These are phyloP conservation scores for Ceratothoa steindachneri DNA, from an alignment of 2,888 invertebrate species.

Conservation along the genomic window DNA sequence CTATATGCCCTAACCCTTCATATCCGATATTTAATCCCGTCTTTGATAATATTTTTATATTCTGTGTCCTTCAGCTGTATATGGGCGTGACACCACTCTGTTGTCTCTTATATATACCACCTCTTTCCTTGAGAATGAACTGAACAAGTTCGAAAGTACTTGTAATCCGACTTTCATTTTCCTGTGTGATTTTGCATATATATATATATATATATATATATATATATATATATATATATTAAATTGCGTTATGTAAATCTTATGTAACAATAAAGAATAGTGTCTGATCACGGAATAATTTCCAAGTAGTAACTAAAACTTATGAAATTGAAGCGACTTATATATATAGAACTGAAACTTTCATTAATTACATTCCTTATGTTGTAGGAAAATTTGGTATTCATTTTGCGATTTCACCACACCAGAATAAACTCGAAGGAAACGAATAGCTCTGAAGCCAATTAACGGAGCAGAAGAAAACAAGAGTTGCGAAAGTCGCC, in stretches of 20 bases:
- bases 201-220: conserved; percentile 20
- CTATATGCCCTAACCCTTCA: too few relatives aligned
- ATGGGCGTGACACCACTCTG: too few relatives aligned
- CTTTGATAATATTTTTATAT: too few relatives aligned
- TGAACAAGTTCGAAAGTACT: too few relatives aligned
- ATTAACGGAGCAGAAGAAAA: not conserved
- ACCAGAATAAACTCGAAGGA: conserved; percentile 1
- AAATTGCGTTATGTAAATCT: not conserved
- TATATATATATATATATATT: conserved; percentile 15
- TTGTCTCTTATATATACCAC: too few relatives aligned
- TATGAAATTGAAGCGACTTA: not conserved
- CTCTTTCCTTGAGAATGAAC: too few relatives aligned
- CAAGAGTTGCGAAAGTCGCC: not conserved
- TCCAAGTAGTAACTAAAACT: not conserved
- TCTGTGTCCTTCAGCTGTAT: too few relatives aligned
- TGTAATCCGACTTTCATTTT: too few relatives aligned
- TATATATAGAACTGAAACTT: conserved; percentile 3
- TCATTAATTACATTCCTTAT: conserved; percentile 15
- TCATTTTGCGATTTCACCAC: conserved; percentile 6
- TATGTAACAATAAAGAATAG: not conserved
- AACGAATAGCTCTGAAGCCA: not conserved
- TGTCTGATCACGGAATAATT: not conserved
- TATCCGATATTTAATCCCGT: too few relatives aligned
- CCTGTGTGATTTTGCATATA: conserved; percentile 3
- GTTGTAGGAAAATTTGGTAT: conserved; percentile 11